Evolutionary conservation across 1,140 invertebrate genomes (phyloP).

Genomic region (Paraescarpia echinospica): DNA sequence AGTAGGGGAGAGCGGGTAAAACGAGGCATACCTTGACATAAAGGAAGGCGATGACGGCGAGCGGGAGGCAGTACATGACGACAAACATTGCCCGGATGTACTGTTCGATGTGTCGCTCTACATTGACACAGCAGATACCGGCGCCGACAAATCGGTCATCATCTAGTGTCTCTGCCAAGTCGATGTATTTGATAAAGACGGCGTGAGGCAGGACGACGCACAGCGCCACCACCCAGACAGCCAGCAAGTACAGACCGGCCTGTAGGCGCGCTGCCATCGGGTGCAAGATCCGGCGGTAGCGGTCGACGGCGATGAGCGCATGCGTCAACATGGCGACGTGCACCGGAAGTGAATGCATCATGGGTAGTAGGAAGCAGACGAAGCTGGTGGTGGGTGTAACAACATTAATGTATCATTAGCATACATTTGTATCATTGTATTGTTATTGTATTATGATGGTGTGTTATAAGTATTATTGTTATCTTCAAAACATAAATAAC

Average conservation of each 20-base stretch:
- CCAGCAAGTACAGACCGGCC: slow-evolving; percentile 68
- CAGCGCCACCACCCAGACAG: slow-evolving; percentile 70
- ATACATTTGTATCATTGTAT: too few species aligned
- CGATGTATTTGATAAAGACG: slow-evolving; percentile 72
- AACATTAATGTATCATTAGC: too few species aligned
- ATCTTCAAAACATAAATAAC: too few species aligned
- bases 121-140: slow-evolving; percentile 55
- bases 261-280: slow-evolving; percentile 68
- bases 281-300: slow-evolving; percentile 67
- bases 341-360: slow-evolving; percentile 73
- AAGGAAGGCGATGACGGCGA: slow-evolving; percentile 66
- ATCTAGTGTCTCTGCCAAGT: slow-evolving; percentile 48
- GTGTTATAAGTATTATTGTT: too few species aligned
- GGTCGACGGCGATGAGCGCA: slow-evolving; percentile 70
- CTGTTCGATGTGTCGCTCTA: slow-evolving; percentile 55
- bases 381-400: slow-evolving; percentile 57
- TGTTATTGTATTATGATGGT: too few species aligned
- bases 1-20: too few species aligned
- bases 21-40: slow-evolving; percentile 62
- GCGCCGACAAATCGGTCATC: slow-evolving; percentile 34
- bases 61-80: slow-evolving; percentile 67
- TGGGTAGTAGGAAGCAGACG: slow-evolving; percentile 74
- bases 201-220: slow-evolving; percentile 74
- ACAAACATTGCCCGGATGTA: slow-evolving; percentile 57
- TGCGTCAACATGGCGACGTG: slow-evolving; percentile 73